Evolutionary conservation across 2,113 vertebrate genomes (phyloP).

Genomic region (Thamnaconus septentrionalis): DNA sequence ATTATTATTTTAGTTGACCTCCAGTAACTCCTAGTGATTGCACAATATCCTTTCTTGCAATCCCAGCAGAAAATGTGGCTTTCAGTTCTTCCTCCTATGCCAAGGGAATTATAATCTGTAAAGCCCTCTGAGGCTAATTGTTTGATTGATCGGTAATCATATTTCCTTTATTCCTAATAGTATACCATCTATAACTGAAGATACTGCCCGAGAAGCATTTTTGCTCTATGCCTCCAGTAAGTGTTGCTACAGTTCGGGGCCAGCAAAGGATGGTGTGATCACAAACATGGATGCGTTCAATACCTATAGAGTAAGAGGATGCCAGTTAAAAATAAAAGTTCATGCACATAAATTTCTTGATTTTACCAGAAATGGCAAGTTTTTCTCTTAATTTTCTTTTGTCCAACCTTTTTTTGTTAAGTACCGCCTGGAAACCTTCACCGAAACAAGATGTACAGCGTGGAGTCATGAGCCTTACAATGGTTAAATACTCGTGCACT

Average conservation of each 20-base stretch:
- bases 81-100: background rate
- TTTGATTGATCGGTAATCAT: background rate
- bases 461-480: conserved; percentile 50
- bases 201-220: conserved; percentile 49
- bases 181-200: conserved; percentile 64
- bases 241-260: conserved; percentile 65
- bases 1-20: background rate
- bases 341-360: background rate
- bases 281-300: conserved; percentile 64
- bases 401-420: conserved; percentile 17
- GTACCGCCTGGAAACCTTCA: conserved; percentile 73
- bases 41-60: background rate
- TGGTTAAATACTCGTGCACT: conserved; percentile 22
- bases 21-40: background rate
- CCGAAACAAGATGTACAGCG: conserved; percentile 62
- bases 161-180: conserved; percentile 35
- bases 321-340: background rate
- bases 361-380: no score
- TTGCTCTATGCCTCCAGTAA: conserved; percentile 38
- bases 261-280: conserved; percentile 67
- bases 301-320: conserved; percentile 67
- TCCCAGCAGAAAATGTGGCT: background rate
- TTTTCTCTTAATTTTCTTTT: no score
- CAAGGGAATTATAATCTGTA: no score
- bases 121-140: no score